phyloP scores from a whole-genome alignment of 2,888 invertebrate species.

The Hemistola chrysoprasaria region DNA sequence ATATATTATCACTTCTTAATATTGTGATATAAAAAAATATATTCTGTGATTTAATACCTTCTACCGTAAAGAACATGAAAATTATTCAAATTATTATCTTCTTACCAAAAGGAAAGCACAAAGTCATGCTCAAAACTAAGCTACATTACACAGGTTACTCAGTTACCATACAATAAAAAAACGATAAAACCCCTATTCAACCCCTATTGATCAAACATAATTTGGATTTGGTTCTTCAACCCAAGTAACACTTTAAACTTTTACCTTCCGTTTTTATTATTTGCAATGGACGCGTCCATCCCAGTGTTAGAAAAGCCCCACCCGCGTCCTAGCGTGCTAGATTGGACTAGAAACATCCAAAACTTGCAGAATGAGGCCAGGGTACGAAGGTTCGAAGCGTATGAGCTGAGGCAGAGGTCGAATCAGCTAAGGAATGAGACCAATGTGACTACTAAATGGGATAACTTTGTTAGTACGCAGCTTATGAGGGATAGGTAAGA shows the following conservation, averaged over 20 bases:
- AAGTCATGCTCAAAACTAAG: no score
- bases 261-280: conserved; percentile 12
- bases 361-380: conserved; percentile 87
- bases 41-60: no score
- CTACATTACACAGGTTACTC: no score
- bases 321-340: conserved; percentile 84
- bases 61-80: no score
- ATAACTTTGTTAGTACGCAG: conserved; percentile 88
- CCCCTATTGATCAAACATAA: conserved; percentile 26
- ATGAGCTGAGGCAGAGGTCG: conserved; percentile 86
- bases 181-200: no score
- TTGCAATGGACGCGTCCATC: conserved; percentile 65
- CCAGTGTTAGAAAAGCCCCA: conserved; percentile 85
- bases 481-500: conserved; percentile 85
- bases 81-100: no score
- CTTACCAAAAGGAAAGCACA: no score
- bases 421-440: conserved; percentile 89
- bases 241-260: not conserved
- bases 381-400: conserved; percentile 85
- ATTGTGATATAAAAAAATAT: no score
- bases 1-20: not conserved
- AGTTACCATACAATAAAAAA: no score
- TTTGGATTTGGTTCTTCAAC: conserved; percentile 1
- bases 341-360: conserved; percentile 90
- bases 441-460: conserved; percentile 88